phyloP scores from a whole-genome alignment of 2,797 vertebrate species.

The Anguilla megastoma region DNA sequence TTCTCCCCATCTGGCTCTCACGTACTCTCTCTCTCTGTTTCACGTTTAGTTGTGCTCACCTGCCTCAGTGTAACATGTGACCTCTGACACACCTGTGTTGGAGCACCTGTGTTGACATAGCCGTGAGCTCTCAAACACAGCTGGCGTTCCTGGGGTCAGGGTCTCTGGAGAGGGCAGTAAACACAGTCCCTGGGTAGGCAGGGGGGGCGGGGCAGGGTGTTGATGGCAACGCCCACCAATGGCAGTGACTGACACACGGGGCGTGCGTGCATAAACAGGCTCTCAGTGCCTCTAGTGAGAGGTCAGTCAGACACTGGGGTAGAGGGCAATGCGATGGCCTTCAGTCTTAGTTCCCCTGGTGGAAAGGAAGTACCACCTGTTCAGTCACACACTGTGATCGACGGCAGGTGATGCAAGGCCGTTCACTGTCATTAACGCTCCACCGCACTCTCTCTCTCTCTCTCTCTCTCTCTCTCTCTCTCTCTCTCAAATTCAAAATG shows the following conservation, averaged over 20 bases:
- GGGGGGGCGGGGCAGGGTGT: slow-evolving; percentile 20
- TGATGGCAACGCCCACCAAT: background rate
- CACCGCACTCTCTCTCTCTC: too few species aligned
- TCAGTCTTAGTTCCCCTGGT: background rate
- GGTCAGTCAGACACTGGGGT: background rate
- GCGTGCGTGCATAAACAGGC: background rate
- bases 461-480: background rate
- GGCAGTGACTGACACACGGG: background rate
- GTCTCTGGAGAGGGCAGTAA: background rate
- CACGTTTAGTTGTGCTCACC: background rate
- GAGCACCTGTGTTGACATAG: slow-evolving; percentile 9
- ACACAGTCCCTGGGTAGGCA: background rate
- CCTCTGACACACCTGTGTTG: background rate
- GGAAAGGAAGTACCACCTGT: background rate
- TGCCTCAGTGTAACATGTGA: background rate
- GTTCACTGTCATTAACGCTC: background rate
- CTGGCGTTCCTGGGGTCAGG: slow-evolving; percentile 14
- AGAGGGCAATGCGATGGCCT: background rate
- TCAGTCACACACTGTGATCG: background rate
- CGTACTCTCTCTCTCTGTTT: background rate
- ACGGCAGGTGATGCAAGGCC: background rate
- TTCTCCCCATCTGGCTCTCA: background rate
- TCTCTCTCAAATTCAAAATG: too few species aligned
- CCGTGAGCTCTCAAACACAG: slow-evolving; percentile 11
- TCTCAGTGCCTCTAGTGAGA: background rate